Evolutionary conservation across 2,797 vertebrate genomes (phyloP).

Genomic region (Otolemur crassicaudatus): DNA sequence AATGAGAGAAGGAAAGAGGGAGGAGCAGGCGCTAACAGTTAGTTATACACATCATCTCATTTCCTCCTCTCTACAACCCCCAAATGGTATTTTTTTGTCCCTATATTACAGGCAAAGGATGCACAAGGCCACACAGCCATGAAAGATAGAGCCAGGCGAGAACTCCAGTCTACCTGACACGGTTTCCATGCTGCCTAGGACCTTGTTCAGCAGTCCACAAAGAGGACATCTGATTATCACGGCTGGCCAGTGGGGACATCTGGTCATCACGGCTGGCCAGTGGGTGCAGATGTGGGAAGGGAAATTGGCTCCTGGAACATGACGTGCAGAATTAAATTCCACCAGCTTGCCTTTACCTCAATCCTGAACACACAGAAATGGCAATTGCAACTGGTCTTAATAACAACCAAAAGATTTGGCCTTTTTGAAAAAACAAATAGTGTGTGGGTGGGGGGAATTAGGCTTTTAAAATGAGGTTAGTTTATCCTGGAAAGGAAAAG

Average conservation of each 20-base stretch:
- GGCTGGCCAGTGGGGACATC: rapidly evolving
- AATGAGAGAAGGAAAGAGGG: background rate
- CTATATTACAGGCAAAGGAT: background rate
- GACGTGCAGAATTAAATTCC: background rate
- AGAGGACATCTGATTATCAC: background rate
- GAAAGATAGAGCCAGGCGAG: background rate
- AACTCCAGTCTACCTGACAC: background rate
- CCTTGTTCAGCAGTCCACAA: rapidly evolving
- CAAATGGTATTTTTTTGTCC: background rate
- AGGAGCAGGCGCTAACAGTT: background rate
- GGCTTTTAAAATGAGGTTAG: background rate
- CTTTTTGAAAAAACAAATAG: background rate
- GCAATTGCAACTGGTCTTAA: background rate
- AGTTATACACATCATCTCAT: background rate
- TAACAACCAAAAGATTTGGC: background rate
- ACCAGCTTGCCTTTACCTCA: background rate
- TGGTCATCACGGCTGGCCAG: rapidly evolving
- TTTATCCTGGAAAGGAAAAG: background rate
- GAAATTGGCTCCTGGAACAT: background rate
- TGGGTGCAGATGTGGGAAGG: too few relatives aligned
- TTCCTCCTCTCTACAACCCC: background rate
- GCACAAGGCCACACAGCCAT: too few relatives aligned
- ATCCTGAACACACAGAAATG: background rate
- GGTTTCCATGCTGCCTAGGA: background rate
- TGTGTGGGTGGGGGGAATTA: background rate